phyloP scores from a whole-genome alignment of 2,113 vertebrate genomes.

The Cygnus atratus region DNA sequence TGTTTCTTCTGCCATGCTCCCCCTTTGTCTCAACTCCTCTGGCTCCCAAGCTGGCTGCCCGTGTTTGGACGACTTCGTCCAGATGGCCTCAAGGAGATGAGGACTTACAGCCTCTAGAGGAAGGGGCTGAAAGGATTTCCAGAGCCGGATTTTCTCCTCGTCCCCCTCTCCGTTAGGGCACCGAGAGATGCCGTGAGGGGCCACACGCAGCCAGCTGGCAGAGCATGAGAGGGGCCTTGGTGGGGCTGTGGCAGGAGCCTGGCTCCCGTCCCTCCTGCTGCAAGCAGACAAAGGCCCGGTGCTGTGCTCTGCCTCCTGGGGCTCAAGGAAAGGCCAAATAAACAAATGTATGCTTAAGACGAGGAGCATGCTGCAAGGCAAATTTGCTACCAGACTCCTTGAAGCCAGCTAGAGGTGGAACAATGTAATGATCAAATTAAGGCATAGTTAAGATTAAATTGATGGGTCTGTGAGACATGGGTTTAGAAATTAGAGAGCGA shows the following conservation, averaged over 20 bases:
- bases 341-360: neutral
- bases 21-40: neutral
- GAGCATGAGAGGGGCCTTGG: neutral
- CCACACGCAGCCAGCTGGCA: rapidly evolving
- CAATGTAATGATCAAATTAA: constrained; percentile 55
- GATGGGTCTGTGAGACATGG: constrained; percentile 1
- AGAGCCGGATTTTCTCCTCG: neutral
- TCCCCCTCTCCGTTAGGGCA: neutral
- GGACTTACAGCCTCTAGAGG: neutral
- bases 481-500: too few species aligned
- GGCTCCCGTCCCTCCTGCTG: neutral
- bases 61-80: neutral
- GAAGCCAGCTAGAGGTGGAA: constrained; percentile 33
- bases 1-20: neutral
- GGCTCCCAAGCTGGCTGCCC: neutral
- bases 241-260: neutral
- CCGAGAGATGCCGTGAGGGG: neutral
- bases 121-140: neutral
- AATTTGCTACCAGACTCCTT: constrained; percentile 28
- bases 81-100: neutral
- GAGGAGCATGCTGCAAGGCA: neutral
- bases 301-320: neutral
- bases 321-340: neutral
- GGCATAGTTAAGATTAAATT: constrained; percentile 52
- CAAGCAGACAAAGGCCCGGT: neutral